These are phyloP conservation scores for Lagopus leucura DNA, from an alignment of 2,113 vertebrate genomes.

Conservation along the genomic window DNA sequence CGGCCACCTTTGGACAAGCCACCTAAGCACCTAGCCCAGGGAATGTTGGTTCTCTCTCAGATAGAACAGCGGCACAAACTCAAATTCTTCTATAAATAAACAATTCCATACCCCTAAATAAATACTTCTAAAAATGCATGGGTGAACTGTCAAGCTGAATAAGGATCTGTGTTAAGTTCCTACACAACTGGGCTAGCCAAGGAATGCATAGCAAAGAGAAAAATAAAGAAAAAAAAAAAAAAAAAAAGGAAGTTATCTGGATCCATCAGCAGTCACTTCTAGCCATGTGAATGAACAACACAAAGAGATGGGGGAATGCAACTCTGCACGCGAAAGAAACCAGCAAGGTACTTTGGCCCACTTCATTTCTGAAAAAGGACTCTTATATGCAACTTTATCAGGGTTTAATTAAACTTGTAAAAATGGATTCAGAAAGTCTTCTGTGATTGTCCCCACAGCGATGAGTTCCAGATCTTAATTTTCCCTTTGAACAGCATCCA, in stretches of 20 bases:
- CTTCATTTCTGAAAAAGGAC: not conserved
- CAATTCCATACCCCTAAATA: not conserved
- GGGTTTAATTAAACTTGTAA: not conserved
- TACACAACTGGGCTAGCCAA: not conserved
- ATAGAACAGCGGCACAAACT: not conserved
- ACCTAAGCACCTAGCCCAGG: not conserved
- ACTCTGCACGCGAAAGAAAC: not conserved
- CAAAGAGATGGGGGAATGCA: not conserved
- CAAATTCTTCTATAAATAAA: not conserved
- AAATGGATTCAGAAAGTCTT: not conserved
- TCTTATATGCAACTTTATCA: not conserved
- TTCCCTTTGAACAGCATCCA: not conserved
- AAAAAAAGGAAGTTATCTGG: not conserved
- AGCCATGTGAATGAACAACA: not conserved
- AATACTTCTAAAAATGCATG: not conserved
- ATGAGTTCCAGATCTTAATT: not conserved
- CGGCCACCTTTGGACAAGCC: not conserved
- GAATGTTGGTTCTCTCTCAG: not conserved
- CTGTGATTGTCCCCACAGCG: accelerated
- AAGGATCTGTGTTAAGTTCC: not conserved
- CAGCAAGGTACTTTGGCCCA: not conserved
- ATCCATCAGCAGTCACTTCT: not conserved
- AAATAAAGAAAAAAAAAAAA: not conserved
- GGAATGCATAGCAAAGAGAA: not conserved
- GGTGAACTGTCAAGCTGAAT: not conserved